A percentile compares a stretch with the other conserved stretches of the same genome.
Evolutionary conservation across 2,113 vertebrate species (phyloP).

Genomic region (Scomber colias): DNA sequence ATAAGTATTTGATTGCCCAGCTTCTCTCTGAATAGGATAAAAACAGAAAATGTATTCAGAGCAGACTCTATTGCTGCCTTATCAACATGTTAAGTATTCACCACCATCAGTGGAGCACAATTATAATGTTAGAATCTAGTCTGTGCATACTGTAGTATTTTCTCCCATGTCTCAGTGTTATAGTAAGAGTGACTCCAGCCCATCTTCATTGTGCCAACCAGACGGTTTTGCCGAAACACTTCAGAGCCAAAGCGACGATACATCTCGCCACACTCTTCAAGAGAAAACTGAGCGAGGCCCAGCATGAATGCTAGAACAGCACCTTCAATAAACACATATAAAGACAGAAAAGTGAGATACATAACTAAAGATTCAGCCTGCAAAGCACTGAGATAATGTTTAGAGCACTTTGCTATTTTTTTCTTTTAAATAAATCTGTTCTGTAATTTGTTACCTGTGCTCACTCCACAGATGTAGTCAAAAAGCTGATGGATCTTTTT

Average conservation of each 20-base stretch:
- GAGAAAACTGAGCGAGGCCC: slow-evolving; percentile 77
- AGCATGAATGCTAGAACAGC: slow-evolving; percentile 84
- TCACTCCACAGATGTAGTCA: slow-evolving; percentile 86
- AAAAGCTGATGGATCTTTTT: slow-evolving; percentile 82
- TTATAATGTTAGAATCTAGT: neutral
- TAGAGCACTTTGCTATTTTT: neutral
- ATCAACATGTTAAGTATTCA: neutral
- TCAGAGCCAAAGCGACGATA: slow-evolving; percentile 83
- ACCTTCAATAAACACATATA: slow-evolving; percentile 58
- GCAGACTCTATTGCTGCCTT: neutral
- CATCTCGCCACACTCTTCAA: slow-evolving; percentile 84
- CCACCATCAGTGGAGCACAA: neutral
- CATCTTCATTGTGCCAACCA: slow-evolving; percentile 85
- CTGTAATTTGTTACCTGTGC: slow-evolving; percentile 78
- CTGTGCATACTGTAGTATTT: slow-evolving; percentile 73
- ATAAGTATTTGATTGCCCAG: slow-evolving; percentile 77
- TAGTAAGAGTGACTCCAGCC: slow-evolving; percentile 86
- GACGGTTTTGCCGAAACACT: slow-evolving; percentile 82
- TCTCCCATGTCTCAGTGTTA: slow-evolving; percentile 83
- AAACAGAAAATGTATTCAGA: slow-evolving; percentile 16
- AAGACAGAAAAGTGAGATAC: neutral
- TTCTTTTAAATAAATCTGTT: slow-evolving; percentile 11
- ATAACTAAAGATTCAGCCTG: neutral
- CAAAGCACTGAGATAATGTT: neutral
- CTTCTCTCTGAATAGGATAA: slow-evolving; percentile 75